Conservation (phyloP, 2,113 vertebrate species). For the Salvelinus sp. region DNA sequence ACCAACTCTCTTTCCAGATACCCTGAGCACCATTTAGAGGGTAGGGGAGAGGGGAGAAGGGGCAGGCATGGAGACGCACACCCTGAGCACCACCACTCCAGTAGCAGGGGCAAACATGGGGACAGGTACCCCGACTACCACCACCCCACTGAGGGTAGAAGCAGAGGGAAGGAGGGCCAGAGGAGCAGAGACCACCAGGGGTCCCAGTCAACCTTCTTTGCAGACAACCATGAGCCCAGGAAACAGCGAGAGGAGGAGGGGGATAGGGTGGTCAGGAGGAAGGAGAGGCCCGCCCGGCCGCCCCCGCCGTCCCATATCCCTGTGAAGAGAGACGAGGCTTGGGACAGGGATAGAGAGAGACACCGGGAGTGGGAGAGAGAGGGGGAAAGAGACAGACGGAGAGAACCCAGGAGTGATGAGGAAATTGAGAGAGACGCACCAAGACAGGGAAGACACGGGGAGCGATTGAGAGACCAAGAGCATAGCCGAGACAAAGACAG, state of each 20-base stretch:
- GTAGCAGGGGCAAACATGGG: conserved; percentile 64
- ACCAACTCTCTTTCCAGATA: conserved; percentile 39
- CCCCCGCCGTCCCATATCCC: conserved; percentile 50
- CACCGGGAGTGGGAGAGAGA: neutral
- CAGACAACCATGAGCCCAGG: neutral
- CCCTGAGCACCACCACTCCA: conserved; percentile 68
- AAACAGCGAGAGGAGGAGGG: conserved; percentile 24
- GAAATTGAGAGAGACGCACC: neutral
- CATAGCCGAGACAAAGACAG: conserved; percentile 29
- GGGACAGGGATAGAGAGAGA: conserved; percentile 33
- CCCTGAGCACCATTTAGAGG: conserved; percentile 39
- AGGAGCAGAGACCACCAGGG: no score
- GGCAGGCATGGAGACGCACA: conserved; percentile 54
- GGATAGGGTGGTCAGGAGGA: conserved; percentile 57
- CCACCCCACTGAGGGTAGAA: conserved; percentile 44
- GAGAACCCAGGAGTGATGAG: conserved; percentile 40
- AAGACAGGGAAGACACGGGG: conserved; percentile 7
- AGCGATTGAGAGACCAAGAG: conserved; percentile 1
- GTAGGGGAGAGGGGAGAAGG: conserved; percentile 38
- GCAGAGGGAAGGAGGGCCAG: conserved; percentile 23
- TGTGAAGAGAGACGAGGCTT: conserved; percentile 58
- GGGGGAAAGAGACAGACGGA: neutral
- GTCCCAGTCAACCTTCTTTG: no score
- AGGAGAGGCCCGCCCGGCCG: conserved; percentile 66
- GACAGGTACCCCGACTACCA: conserved; percentile 54